Percentiles rank a stretch among this genome's conserved stretches.
phyloP scores from a whole-genome alignment of 2,797 vertebrate genomes.

The Gymnoscopelus braueri region DNA sequence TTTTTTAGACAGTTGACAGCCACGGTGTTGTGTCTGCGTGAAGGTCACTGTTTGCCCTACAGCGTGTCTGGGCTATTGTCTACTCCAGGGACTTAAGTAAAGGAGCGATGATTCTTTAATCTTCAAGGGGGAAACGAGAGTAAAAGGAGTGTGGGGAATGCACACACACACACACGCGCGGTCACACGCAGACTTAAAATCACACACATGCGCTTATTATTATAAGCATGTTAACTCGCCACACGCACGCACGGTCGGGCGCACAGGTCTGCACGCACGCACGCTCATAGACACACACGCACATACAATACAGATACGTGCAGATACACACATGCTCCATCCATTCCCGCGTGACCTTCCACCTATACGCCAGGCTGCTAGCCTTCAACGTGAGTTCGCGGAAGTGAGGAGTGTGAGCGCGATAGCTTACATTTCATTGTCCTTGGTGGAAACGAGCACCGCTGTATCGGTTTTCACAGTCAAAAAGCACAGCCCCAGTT shows the following conservation, averaged over 20 bases:
- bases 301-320: not conserved
- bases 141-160: constrained; percentile 32
- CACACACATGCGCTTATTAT: constrained; percentile 4
- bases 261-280: not conserved
- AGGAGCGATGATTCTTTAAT: constrained; percentile 42
- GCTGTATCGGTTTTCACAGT: constrained; percentile 76
- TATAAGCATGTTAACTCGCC: not conserved
- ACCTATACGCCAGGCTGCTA: constrained; percentile 61
- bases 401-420: constrained; percentile 70
- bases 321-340: constrained; percentile 12
- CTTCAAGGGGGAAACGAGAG: constrained; percentile 44
- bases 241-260: constrained; percentile 4
- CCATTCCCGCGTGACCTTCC: constrained; percentile 64
- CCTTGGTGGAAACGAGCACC: constrained; percentile 77
- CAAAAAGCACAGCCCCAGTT: constrained; percentile 75
- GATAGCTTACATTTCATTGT: constrained; percentile 82
- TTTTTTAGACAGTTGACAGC: constrained; percentile 32
- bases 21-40: constrained; percentile 45
- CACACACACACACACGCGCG: constrained; percentile 19
- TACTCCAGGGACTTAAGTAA: constrained; percentile 21
- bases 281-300: constrained; percentile 12
- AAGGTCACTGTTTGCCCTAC: constrained; percentile 40
- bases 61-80: constrained; percentile 40
- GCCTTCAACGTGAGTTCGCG: constrained; percentile 72
- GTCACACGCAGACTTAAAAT: not conserved